Evolutionary conservation across 2,113 vertebrate genomes (phyloP), one percentile per base, ranked within the genome.

Genomic region (Neodon shergylaensis): DNA sequence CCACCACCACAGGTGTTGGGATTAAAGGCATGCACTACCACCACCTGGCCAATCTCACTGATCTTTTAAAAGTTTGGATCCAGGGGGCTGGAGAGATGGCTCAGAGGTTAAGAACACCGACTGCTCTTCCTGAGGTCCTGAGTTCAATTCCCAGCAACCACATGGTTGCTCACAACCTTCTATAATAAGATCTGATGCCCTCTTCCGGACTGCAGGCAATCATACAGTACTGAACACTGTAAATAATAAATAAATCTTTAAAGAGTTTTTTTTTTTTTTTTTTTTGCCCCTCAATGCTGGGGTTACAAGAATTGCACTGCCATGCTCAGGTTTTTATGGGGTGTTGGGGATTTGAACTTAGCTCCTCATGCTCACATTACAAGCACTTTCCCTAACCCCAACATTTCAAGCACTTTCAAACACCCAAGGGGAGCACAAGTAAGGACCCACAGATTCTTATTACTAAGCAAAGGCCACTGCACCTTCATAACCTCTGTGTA

Each of bases 401-500:
- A 39, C 21, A 58, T n/a, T n/a, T n/a, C n/a, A n/a, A 5, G 7
- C 6, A 0, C 47, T 54, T 77, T 92, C 16, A 33, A 14, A 61
- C 7, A 36, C 33, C 52, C 61, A 4, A 7, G 33, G 0, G 1
- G 47, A 68, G 19, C n/a, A 58, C 74, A n/a, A 42, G 1, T 33
- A n/a, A 52, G 33, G 28, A 52, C 12, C 13, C 7, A 0, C 33
- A 21, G 82, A 9, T 49, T 4, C 42, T 54, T 28, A 5, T 24
- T 65, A 33, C 39, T 65, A 28, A 42, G 68, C 70, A 24, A 68
- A 52, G 42, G 44, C 66, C 72, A 11, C 1, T 31, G 4, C 12
- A 7, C 7, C 12, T 36, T 28, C 58, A 16, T 2, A 0, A 2
- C 36, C 17, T 63, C 44, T 2, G 0, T 4, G 7, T 42, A 3